Evolutionary conservation across 2,797 vertebrate species (phyloP).

Genomic region (Alosa sapidissima): DNA sequence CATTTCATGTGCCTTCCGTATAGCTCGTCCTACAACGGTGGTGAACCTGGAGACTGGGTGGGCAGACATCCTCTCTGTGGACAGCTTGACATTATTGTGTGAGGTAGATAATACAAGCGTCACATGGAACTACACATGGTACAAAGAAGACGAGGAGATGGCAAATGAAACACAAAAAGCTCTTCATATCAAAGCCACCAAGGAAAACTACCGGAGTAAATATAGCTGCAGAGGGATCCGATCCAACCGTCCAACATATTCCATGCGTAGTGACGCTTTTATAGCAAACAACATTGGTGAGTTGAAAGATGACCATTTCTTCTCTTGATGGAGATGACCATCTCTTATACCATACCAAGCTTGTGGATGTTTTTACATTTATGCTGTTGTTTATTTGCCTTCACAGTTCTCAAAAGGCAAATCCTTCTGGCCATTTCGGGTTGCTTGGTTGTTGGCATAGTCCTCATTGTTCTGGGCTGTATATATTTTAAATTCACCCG

Average conservation of each 20-base stretch:
- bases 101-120: conserved; percentile 36
- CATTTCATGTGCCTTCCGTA: conserved; percentile 9
- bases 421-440: conserved; percentile 73
- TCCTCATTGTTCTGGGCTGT: conserved; percentile 60
- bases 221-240: conserved; percentile 67
- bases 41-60: conserved; percentile 66
- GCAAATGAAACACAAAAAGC: not conserved
- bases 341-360: not conserved
- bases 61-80: conserved; percentile 68
- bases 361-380: not conserved
- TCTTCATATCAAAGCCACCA: conserved; percentile 54
- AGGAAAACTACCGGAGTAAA: conserved; percentile 58
- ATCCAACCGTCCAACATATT: conserved; percentile 53
- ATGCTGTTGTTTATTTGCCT: conserved; percentile 23
- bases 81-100: conserved; percentile 68
- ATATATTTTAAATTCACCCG: conserved; percentile 55
- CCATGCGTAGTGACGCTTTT: conserved; percentile 53
- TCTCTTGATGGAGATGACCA: no score
- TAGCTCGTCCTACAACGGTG: conserved; percentile 61
- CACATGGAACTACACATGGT: conserved; percentile 68
- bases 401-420: conserved; percentile 72
- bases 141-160: not conserved
- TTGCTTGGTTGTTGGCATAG: conserved; percentile 65
- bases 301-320: conserved; percentile 41
- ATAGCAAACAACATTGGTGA: conserved; percentile 71